A percentile compares a stretch with the other conserved stretches of the same genome.
Conservation (phyloP, 2,888 invertebrate genomes). For the Acleris emargana region DNA sequence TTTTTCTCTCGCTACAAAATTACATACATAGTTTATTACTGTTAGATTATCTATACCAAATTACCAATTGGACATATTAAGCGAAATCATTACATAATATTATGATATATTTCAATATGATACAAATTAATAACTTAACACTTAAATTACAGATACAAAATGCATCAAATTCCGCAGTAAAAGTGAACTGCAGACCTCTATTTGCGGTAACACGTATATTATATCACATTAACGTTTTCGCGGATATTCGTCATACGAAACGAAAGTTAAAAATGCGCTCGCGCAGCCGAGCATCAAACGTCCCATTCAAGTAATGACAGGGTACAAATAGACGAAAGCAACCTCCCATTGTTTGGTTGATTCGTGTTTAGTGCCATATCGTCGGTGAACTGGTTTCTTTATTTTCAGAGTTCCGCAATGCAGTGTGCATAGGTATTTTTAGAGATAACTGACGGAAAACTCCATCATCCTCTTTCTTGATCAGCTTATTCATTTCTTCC, state of each 20-base stretch:
- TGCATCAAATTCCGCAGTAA: slow-evolving; percentile 1
- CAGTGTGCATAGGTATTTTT: slow-evolving; percentile 3
- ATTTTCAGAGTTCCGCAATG: slow-evolving; percentile 28
- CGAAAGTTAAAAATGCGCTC: slow-evolving; percentile 58
- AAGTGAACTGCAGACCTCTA: background rate
- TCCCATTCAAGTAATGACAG: slow-evolving; percentile 69
- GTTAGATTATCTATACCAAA: too few relatives aligned
- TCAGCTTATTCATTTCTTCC: background rate
- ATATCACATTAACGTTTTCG: slow-evolving; percentile 32
- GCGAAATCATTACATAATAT: too few relatives aligned
- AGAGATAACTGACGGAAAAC: background rate
- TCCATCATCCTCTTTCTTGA: background rate
- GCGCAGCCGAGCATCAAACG: slow-evolving; percentile 69
- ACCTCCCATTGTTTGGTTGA: slow-evolving; percentile 38
- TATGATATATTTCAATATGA: too few relatives aligned
- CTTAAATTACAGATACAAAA: background rate
- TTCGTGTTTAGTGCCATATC: slow-evolving; percentile 44
- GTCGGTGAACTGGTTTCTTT: slow-evolving; percentile 37
- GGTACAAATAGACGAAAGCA: slow-evolving; percentile 74
- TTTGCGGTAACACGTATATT: slow-evolving; percentile 16
- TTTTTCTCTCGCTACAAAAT: too few relatives aligned
- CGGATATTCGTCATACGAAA: slow-evolving; percentile 46
- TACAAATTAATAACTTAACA: too few relatives aligned
- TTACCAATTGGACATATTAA: too few relatives aligned
- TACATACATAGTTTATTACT: too few relatives aligned